These are phyloP conservation scores for Elysia crispata DNA, from an alignment of 2,888 invertebrate species.

Conservation along the genomic window DNA sequence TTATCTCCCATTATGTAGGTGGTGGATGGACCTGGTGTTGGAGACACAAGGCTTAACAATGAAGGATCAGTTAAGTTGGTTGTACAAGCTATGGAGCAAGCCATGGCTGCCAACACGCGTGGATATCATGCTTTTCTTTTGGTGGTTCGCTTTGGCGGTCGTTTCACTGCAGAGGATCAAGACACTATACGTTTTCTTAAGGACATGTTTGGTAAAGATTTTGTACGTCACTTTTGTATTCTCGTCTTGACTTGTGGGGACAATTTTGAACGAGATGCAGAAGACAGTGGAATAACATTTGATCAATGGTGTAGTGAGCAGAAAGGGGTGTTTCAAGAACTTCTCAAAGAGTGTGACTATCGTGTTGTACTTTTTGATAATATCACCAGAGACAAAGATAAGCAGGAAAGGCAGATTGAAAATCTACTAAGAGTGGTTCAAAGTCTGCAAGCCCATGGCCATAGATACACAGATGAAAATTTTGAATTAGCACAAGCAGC, in stretches of 20 bases:
- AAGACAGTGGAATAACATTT: not conserved
- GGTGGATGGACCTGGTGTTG: conserved; percentile 33
- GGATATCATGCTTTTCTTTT: conserved; percentile 29
- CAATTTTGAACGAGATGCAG: not conserved
- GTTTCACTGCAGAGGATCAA: conserved; percentile 17
- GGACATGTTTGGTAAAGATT: conserved; percentile 17
- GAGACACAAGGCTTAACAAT: not conserved
- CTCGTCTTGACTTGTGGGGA: conserved; percentile 22
- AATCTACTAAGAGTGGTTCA: conserved; percentile 7
- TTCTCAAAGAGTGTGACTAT: not conserved
- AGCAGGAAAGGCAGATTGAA: not conserved
- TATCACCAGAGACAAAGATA: not conserved
- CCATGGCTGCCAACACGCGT: conserved; percentile 17
- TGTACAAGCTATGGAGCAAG: not conserved
- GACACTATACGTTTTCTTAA: not conserved
- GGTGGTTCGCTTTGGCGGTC: not conserved
- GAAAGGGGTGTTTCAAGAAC: not conserved
- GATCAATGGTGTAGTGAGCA: conserved; percentile 21
- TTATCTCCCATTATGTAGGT: not conserved
- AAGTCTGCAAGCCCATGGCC: not conserved
- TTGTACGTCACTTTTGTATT: conserved; percentile 9
- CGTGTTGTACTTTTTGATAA: conserved; percentile 22
- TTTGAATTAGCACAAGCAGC: not conserved
- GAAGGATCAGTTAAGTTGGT: not conserved
- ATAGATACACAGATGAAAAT: conserved; percentile 22